Evolutionary conservation across 92 coral and sea anemone species (phyloP).

Genomic region (Phymanthus crucifer): DNA sequence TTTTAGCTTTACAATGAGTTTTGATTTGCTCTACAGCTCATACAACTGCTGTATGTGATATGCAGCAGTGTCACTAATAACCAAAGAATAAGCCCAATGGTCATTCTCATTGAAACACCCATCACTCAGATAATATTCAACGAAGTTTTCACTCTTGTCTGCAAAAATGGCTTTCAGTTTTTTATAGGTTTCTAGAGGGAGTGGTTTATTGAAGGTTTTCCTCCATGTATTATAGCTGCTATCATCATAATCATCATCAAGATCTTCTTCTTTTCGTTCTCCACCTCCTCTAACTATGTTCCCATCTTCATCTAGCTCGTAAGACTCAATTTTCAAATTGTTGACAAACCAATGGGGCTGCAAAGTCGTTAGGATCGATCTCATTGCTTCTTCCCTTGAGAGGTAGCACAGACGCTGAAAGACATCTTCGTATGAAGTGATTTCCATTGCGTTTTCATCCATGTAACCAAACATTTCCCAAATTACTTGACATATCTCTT

Average conservation of each 20-base stretch:
- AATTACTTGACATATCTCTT: constrained; percentile 19
- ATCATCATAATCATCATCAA: background rate
- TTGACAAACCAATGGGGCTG: constrained; percentile 31
- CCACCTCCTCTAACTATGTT: background rate
- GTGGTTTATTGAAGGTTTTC: constrained; percentile 11
- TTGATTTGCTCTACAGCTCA: constrained; percentile 10
- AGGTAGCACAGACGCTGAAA: background rate
- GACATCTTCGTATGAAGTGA: background rate
- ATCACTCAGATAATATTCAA: constrained; percentile 45
- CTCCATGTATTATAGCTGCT: background rate
- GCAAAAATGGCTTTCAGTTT: constrained; percentile 50
- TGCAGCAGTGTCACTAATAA: constrained; percentile 50
- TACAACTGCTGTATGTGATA: background rate
- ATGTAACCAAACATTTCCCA: constrained; percentile 17
- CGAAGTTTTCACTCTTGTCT: constrained; percentile 42
- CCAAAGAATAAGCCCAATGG: constrained; percentile 19
- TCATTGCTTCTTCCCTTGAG: constrained; percentile 12
- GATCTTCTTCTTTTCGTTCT: background rate
- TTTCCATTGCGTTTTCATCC: constrained; percentile 2
- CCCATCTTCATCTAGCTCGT: constrained; percentile 19
- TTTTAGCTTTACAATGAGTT: no score
- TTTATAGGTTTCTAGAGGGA: constrained; percentile 8
- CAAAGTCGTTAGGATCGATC: background rate
- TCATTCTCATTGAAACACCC: constrained; percentile 46
- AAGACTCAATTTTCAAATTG: background rate